A percentile compares a stretch with the other conserved stretches of the same genome.
Conservation (phyloP, 2,113 vertebrate species). For the Ameiurus melas region DNA sequence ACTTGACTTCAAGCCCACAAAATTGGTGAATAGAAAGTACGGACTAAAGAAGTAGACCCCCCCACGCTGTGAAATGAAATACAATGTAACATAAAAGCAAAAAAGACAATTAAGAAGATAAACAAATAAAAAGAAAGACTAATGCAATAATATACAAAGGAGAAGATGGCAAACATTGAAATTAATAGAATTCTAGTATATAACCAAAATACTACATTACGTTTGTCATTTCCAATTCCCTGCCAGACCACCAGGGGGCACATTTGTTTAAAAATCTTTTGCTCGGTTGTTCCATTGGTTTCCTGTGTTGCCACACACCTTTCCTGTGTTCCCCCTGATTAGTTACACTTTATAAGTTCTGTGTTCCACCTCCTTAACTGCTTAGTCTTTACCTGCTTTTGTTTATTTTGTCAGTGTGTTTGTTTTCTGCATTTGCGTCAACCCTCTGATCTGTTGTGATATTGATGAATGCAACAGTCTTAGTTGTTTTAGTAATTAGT, state of each 20-base stretch:
- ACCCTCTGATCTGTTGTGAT: background rate
- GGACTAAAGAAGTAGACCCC: background rate
- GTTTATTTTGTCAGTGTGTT: background rate
- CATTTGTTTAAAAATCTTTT: background rate
- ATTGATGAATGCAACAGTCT: background rate
- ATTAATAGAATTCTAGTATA: background rate
- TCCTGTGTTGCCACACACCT: background rate
- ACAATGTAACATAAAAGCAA: background rate
- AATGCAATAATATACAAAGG: background rate
- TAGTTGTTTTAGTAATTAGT: background rate
- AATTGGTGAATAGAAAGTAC: background rate
- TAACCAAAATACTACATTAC: background rate
- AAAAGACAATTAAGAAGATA: background rate
- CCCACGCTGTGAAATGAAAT: background rate
- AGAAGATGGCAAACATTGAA: background rate
- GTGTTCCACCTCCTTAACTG: background rate
- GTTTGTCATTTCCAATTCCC: background rate
- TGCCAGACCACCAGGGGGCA: conserved; percentile 2
- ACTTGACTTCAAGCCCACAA: background rate
- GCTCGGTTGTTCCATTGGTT: background rate
- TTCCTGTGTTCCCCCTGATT: background rate
- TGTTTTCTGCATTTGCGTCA: background rate
- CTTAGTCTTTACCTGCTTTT: background rate
- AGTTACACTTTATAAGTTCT: background rate
- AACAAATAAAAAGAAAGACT: background rate